Evolutionary conservation across 2,797 vertebrate species (phyloP).

Genomic region (Tragopan temminckii): DNA sequence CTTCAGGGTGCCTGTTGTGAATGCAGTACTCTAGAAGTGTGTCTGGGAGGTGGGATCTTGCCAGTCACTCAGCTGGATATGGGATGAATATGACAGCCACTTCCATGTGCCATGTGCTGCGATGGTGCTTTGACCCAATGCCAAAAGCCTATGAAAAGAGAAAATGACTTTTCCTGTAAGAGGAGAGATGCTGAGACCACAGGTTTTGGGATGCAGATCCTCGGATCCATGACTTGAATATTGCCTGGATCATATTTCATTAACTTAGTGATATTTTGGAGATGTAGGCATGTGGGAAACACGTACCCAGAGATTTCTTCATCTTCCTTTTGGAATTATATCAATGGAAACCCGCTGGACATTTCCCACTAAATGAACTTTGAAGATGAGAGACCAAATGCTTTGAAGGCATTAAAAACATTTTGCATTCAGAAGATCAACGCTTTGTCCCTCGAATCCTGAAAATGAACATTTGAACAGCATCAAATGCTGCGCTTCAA

Average conservation of each 20-base stretch:
- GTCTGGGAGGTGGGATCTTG: background rate
- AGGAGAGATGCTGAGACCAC: background rate
- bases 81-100: background rate
- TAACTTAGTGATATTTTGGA: background rate
- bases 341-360: background rate
- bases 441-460: background rate
- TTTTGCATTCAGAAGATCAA: conserved; percentile 24
- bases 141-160: background rate
- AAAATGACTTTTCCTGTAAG: background rate
- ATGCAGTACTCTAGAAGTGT: background rate
- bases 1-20: background rate
- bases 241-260: background rate
- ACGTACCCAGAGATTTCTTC: background rate
- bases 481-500: conserved; percentile 8
- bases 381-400: background rate
- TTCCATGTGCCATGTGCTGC: background rate
- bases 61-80: background rate
- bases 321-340: background rate
- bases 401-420: background rate
- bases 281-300: accelerated
- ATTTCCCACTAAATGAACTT: background rate
- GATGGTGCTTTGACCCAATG: background rate
- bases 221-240: accelerated
- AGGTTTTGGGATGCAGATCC: background rate
- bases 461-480: conserved; percentile 21